A percentile compares a stretch with the other conserved stretches of the same genome.
Conservation (phyloP, 2,888 invertebrate genomes). For the Tyria jacobaeae region DNA sequence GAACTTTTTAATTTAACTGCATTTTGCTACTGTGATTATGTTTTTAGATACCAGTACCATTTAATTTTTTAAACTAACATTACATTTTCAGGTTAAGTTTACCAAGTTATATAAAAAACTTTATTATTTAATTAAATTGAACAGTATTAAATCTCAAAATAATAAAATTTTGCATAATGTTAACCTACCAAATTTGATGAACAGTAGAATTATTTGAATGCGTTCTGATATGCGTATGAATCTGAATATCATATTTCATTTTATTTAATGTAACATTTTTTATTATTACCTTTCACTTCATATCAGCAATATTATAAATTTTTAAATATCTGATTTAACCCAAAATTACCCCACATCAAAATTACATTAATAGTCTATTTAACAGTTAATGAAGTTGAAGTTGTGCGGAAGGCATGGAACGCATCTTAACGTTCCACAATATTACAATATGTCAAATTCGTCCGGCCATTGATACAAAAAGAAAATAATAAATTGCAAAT, state of each 20-base stretch:
- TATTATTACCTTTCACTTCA: not conserved
- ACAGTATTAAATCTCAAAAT: not conserved
- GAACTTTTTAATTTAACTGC: slow-evolving; percentile 7
- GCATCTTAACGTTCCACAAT: slow-evolving; percentile 21
- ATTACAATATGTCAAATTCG: slow-evolving; percentile 39
- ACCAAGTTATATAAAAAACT: not conserved
- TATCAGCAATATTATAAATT: not conserved
- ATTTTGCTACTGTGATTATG: not conserved
- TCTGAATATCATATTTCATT: not conserved
- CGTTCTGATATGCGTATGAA: slow-evolving; percentile 14
- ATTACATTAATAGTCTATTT: not conserved
- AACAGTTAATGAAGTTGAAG: too few species aligned
- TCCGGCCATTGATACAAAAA: slow-evolving; percentile 51
- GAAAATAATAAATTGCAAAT: slow-evolving; percentile 33
- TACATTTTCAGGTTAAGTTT: not conserved
- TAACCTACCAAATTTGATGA: slow-evolving; percentile 13
- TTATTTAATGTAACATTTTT: not conserved
- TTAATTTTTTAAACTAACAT: not conserved
- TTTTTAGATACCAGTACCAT: not conserved
- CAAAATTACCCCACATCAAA: too few species aligned
- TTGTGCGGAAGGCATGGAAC: slow-evolving; percentile 20
- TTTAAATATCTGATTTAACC: too few species aligned
- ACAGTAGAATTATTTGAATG: not conserved
- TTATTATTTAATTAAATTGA: not conserved
- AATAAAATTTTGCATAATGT: not conserved